These are phyloP conservation scores for Coenobita brevimanus DNA, from an alignment of 1,140 invertebrate species.

Conservation along the genomic window DNA sequence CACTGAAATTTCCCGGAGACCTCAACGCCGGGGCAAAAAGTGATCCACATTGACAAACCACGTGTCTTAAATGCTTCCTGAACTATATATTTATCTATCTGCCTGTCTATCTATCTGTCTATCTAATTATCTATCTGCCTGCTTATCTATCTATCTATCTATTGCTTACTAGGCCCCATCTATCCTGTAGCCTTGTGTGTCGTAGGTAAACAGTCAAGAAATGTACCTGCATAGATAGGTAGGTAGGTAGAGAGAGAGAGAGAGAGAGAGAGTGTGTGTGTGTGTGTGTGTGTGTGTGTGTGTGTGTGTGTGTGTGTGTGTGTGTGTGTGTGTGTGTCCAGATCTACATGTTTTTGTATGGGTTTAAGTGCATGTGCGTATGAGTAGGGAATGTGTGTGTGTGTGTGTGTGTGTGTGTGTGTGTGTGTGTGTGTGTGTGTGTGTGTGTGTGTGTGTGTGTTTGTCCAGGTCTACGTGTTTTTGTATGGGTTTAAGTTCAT, in stretches of 20 bases:
- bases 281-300: too few species aligned
- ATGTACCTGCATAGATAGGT: not conserved
- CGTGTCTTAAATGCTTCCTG: too few species aligned
- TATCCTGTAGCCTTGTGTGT: not conserved
- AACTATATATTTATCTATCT: constrained; percentile 30
- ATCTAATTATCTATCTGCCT: constrained; percentile 17
- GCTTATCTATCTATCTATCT: not conserved
- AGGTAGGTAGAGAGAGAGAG: not conserved
- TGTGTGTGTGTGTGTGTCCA: constrained; percentile 25
- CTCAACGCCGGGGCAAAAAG: too few species aligned
- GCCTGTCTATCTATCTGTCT: constrained; percentile 17
- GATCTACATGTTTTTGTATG: too few species aligned
- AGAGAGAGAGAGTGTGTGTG: not conserved
- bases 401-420: not conserved
- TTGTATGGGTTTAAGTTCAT: constrained; percentile 12
- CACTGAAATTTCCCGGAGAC: too few species aligned
- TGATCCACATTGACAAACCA: too few species aligned
- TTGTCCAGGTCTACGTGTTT: not conserved
- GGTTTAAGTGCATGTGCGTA: not conserved
- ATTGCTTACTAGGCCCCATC: not conserved
- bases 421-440: not conserved
- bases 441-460: constrained; percentile 5
- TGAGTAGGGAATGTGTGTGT: constrained; percentile 6
- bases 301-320: not conserved
- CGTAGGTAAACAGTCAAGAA: not conserved